These are phyloP conservation scores for Vanessa atalanta DNA, from an alignment of 1,140 invertebrate species.

Conservation along the genomic window DNA sequence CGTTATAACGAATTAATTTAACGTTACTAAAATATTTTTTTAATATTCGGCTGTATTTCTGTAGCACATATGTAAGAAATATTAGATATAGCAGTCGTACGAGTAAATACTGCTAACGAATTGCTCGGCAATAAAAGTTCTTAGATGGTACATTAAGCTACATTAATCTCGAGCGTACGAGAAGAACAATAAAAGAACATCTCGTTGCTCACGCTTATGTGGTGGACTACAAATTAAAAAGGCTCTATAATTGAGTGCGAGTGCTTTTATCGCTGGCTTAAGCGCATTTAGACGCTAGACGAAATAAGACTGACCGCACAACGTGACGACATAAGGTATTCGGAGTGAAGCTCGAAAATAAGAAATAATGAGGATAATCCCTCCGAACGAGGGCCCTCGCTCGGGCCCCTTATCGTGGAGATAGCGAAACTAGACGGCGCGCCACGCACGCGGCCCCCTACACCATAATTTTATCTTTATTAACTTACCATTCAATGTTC, in stretches of 20 bases:
- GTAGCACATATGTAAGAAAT: too few species aligned
- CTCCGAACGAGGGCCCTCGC: constrained; percentile 47
- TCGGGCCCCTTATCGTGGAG: constrained; percentile 60
- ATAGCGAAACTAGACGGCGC: constrained; percentile 64
- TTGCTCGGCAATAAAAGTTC: background rate
- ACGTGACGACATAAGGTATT: constrained; percentile 46
- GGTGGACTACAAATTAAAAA: constrained; percentile 7
- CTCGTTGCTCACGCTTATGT: background rate
- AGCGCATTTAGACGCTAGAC: constrained; percentile 28
- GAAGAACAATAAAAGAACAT: background rate
- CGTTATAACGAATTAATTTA: too few species aligned
- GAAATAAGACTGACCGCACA: constrained; percentile 48
- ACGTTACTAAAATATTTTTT: too few species aligned
- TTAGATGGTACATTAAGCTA: background rate
- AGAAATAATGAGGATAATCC: constrained; percentile 75
- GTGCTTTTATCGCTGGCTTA: constrained; percentile 9
- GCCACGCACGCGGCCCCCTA: constrained; percentile 53
- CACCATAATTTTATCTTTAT: constrained; percentile 67
- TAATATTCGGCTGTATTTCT: too few species aligned
- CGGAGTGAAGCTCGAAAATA: constrained; percentile 47
- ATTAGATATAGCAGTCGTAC: too few species aligned
- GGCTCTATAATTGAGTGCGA: background rate
- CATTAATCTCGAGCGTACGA: background rate
- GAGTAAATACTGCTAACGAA: too few species aligned
- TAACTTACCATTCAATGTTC: constrained; percentile 61